These are phyloP conservation scores for Neosilurus hyrtlii DNA, from an alignment of 2,797 vertebrate species.

Conservation along the genomic window DNA sequence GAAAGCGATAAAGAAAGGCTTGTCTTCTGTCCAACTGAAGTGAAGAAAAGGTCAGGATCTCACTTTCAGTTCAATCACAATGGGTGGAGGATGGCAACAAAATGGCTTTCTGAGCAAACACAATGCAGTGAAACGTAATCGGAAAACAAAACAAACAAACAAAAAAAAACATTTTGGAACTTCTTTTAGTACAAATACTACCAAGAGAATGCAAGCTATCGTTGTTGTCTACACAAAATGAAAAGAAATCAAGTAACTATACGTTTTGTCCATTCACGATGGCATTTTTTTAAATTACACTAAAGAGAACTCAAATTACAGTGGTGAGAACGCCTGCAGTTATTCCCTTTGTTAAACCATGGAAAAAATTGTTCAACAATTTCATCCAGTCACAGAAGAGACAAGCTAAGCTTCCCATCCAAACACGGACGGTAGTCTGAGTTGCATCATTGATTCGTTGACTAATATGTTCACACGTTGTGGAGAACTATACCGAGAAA, in stretches of 20 bases:
- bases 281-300: neutral
- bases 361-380: neutral
- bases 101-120: slow-evolving; percentile 5
- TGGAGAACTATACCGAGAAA: neutral
- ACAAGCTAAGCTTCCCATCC: neutral
- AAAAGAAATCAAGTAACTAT: slow-evolving; percentile 4
- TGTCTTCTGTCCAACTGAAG: neutral
- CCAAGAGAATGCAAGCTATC: neutral
- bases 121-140: neutral
- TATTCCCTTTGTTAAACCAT: neutral
- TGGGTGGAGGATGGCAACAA: neutral
- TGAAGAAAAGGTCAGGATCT: neutral
- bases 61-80: neutral
- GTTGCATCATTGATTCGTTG: neutral
- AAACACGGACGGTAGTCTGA: neutral
- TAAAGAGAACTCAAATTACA: neutral
- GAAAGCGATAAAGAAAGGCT: neutral
- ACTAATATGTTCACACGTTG: neutral
- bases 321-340: neutral
- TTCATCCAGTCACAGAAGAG: neutral
- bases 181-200: neutral
- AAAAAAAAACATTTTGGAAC: neutral
- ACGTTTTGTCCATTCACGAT: neutral
- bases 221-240: neutral
- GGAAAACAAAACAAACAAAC: neutral